Conservation (phyloP, 2,113 vertebrate species). For the Misgurnus anguillicaudatus region DNA sequence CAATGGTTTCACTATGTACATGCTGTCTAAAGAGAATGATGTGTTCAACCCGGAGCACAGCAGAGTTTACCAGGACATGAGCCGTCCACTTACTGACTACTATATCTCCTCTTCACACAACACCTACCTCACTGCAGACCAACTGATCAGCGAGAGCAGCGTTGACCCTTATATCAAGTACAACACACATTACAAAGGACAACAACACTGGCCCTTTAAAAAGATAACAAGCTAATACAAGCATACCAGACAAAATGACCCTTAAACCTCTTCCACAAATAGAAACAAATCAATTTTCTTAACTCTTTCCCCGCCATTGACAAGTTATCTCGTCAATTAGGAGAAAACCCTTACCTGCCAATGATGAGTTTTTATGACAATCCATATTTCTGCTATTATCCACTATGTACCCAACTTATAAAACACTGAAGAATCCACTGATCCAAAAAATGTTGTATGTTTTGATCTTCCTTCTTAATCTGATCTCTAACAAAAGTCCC, state of each 20-base stretch:
- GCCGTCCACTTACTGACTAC: slow-evolving; percentile 85
- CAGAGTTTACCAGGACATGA: slow-evolving; percentile 91
- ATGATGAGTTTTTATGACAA: too few species aligned
- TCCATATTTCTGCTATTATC: too few species aligned
- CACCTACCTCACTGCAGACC: slow-evolving; percentile 91
- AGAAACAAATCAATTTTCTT: slow-evolving; percentile 55
- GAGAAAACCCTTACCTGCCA: too few species aligned
- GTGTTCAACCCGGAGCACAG: slow-evolving; percentile 80
- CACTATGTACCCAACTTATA: too few species aligned
- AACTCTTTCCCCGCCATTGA: too few species aligned
- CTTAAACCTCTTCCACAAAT: neutral
- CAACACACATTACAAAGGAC: slow-evolving; percentile 17
- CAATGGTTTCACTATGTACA: slow-evolving; percentile 95
- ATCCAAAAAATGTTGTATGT: too few species aligned
- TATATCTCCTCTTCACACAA: slow-evolving; percentile 98
- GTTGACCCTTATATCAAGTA: slow-evolving; percentile 89
- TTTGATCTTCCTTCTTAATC: too few species aligned
- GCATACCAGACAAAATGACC: neutral
- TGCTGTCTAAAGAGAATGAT: slow-evolving; percentile 86
- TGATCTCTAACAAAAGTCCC: too few species aligned
- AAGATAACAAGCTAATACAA: neutral
- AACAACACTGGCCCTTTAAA: slow-evolving; percentile 6
- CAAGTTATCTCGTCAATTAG: too few species aligned
- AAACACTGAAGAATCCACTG: too few species aligned
- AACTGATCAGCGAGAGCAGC: slow-evolving; percentile 89